phyloP scores from a whole-genome alignment of 2,888 invertebrate genomes.

The Serripes groenlandicus region DNA sequence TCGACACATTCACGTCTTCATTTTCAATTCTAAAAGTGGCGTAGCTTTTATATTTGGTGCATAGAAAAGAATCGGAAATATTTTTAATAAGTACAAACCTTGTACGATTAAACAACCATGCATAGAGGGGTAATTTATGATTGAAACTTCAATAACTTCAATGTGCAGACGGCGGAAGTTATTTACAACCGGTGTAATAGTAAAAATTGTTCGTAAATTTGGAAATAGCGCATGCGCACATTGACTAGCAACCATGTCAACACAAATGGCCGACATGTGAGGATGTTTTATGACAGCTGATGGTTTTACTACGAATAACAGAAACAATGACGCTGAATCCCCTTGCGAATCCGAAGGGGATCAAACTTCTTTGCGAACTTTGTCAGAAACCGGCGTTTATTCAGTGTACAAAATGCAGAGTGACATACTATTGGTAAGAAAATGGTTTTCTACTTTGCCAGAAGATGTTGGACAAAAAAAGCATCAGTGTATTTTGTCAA shows the following conservation, averaged over 20 bases:
- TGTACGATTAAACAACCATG: no score
- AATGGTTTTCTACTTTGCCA: no score
- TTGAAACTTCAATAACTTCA: no score
- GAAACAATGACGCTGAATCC: slow-evolving; percentile 85
- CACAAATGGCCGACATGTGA: slow-evolving; percentile 70
- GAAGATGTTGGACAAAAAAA: no score
- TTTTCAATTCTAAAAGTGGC: no score
- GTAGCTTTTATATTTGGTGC: no score
- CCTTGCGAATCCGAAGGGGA: slow-evolving; percentile 86
- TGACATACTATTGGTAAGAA: slow-evolving; percentile 86
- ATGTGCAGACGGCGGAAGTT: not conserved
- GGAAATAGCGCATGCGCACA: slow-evolving; percentile 54
- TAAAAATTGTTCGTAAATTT: not conserved
- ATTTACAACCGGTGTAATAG: not conserved
- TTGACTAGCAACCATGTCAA: slow-evolving; percentile 75
- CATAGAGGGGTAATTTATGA: no score
- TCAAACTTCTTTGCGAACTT: slow-evolving; percentile 85
- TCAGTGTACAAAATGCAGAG: slow-evolving; percentile 85
- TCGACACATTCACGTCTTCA: no score
- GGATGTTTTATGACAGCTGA: not conserved
- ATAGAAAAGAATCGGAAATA: no score
- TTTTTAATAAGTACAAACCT: no score
- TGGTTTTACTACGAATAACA: slow-evolving; percentile 5
- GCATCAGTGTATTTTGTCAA: no score
- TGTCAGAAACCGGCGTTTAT: slow-evolving; percentile 86